Conservation (phyloP, 2,113 vertebrate genomes). For the Platichthys flesus region DNA sequence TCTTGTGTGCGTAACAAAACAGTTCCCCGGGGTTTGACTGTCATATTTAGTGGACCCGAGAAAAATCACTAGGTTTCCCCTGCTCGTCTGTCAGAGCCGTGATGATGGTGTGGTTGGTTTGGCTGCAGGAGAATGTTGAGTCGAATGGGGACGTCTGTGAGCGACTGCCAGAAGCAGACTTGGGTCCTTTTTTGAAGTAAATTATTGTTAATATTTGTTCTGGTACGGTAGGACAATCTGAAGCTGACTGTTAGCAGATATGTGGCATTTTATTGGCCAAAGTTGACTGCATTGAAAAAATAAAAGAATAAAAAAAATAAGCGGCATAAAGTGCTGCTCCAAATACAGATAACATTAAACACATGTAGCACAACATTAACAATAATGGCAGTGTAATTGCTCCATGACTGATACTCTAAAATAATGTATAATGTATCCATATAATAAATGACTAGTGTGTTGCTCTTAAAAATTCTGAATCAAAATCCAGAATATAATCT, state of each 20-base stretch:
- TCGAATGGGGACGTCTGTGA: conserved; percentile 43
- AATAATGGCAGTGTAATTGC: not conserved
- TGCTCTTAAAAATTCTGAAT: not conserved
- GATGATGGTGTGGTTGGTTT: conserved; percentile 47
- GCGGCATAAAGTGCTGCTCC: not conserved
- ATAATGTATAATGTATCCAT: not conserved
- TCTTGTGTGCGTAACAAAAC: conserved; percentile 1
- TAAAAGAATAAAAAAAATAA: not conserved
- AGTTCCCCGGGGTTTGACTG: conserved; percentile 4
- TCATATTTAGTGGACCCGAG: conserved; percentile 39
- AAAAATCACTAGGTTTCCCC: conserved; percentile 57
- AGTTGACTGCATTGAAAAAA: not conserved
- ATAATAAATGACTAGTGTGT: not conserved
- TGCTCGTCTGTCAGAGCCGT: conserved; percentile 24
- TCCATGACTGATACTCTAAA: not conserved
- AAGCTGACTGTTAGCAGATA: not conserved
- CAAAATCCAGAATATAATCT: not conserved
- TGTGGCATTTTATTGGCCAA: not conserved
- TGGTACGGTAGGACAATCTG: conserved; percentile 6
- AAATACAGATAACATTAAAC: not conserved
- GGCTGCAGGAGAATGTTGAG: conserved; percentile 34
- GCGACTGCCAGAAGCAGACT: conserved; percentile 29
- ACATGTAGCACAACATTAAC: not conserved
- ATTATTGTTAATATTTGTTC: conserved; percentile 26
- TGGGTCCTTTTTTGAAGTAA: not conserved